Conservation (phyloP, 2,113 vertebrate genomes). For the Bos indicus region DNA sequence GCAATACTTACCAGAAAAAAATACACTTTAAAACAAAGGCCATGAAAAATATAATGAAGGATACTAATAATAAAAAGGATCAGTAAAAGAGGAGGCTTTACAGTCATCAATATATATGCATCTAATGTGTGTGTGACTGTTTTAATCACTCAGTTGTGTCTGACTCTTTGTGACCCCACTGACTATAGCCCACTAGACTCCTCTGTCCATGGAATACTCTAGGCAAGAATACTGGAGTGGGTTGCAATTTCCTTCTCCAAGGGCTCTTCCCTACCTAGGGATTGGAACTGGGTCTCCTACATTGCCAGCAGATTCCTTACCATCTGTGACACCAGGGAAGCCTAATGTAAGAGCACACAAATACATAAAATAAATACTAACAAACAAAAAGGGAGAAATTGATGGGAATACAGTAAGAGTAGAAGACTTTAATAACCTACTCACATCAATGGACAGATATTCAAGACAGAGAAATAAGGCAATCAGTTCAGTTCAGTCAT, state of each 20-base stretch:
- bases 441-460: neutral
- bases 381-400: neutral
- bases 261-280: neutral
- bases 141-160: neutral
- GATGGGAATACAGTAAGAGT: neutral
- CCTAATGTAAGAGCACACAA: neutral
- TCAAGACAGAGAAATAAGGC: neutral
- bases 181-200: neutral
- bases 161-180: neutral
- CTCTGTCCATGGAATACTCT: neutral
- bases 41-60: neutral
- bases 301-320: neutral
- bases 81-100: neutral
- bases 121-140: neutral
- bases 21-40: neutral
- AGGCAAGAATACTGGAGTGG: neutral
- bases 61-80: neutral
- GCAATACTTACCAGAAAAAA: neutral
- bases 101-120: neutral
- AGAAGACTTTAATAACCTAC: neutral
- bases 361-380: neutral
- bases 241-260: neutral
- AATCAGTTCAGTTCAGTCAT: neutral
- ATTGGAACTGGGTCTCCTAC: neutral
- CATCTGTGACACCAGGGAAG: neutral